Base-by-base conservation (phyloP, 2,113 vertebrate species). In the Lycaon pictus region DNA sequence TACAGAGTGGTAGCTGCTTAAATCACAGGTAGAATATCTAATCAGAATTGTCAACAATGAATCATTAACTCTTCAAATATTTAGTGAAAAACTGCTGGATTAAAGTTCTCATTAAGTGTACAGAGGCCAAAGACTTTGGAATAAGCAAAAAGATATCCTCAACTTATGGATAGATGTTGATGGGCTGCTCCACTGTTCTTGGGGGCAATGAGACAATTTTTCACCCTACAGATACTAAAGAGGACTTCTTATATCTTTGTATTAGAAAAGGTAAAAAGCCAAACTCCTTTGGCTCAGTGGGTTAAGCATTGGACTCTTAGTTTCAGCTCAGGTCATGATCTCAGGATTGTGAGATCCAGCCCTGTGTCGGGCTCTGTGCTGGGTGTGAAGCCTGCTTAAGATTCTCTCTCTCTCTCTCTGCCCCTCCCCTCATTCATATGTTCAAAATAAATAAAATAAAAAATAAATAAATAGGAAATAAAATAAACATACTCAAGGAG, bases 91-190 rank as follows among this genome's bases (percentile, higher is more conserved):
- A 48, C 90, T 96, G 74, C 22, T 84, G 72, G 11, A 51, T 9
- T 74, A 87, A 94, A 92, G 58, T 95, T 97, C 87, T 97, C 85
- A 97, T 97, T 97, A 96, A 10, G 1, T 62, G 88, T 90, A 35
- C 0, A 9, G 79, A 97, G 86, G 87, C 89, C 93, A 97, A 96
- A 95, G 37, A 17, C 69, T 0, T 95, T 80, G 11, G 20, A 90
- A 94, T 60, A 95, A 92, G 65, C 35, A 95, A 84, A 3, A 92
- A 65, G 43, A 81, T 90, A 48, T 62, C 43, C 51, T 92, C 74
- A 92, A 88, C 63, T 90, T 92, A 86, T 88, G 25, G 48, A 83
- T 84, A 92, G 37, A 91, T 93, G 7, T 82, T 93, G 90, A 84
- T 84, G 51, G 22, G 27, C 11, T 95, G 4, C 27, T 89, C 25